A percentile compares a stretch with the other conserved stretches of the same genome.
Evolutionary conservation across 2,797 vertebrate genomes (phyloP).

Genomic region (Sandelia bainsii): DNA sequence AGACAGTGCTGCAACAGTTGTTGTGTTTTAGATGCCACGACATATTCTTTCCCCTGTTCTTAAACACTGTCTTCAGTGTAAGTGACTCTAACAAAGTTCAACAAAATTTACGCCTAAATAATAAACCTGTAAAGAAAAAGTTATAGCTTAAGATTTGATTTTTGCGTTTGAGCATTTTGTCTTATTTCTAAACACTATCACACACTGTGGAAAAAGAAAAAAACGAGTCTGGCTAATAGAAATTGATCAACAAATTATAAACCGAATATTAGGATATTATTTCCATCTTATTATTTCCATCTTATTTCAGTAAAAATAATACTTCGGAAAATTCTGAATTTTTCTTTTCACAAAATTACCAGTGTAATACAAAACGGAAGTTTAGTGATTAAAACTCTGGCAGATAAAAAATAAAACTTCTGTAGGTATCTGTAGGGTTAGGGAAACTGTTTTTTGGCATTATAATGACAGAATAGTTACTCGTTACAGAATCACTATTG

Average conservation of each 20-base stretch:
- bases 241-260: background rate
- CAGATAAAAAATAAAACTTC: no score
- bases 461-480: no score
- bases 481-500: no score
- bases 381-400: background rate
- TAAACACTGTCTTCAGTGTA: no score
- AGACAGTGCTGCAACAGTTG: fast-evolving
- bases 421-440: no score
- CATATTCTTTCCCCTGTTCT: background rate
- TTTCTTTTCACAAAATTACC: background rate
- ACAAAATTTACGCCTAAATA: background rate
- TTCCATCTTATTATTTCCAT: background rate
- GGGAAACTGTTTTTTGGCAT: no score
- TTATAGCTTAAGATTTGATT: background rate
- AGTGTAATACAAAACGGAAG: background rate
- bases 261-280: no score
- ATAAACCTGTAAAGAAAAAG: background rate
- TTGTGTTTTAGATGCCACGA: background rate
- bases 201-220: background rate
- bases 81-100: background rate
- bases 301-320: no score
- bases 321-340: no score
- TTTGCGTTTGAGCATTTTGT: background rate
- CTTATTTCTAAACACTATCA: background rate
- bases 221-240: background rate